A percentile compares a stretch with the other conserved stretches of the same genome.
Evolutionary conservation across 2,888 invertebrate species (phyloP).

Genomic region (Lymantria dispar): DNA sequence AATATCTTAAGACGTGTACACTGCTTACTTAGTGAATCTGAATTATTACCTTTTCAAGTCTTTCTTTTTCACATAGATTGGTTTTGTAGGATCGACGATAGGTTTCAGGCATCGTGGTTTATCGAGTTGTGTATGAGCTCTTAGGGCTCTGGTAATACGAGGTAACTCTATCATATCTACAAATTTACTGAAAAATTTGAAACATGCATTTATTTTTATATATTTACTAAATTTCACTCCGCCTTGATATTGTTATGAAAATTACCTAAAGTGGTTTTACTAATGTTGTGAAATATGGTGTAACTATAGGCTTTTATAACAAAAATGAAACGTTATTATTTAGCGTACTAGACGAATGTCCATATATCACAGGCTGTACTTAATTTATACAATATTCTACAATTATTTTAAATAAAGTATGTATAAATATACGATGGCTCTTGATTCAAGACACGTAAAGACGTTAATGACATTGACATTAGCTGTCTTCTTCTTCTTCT

Average conservation of each 20-base stretch:
- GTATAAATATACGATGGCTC: too few species aligned
- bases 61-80: constrained; percentile 32
- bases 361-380: too few species aligned
- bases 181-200: neutral
- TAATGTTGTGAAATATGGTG: constrained; percentile 24
- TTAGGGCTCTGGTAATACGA: constrained; percentile 84
- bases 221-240: neutral
- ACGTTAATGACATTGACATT: too few species aligned
- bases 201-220: neutral
- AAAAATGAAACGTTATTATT: too few species aligned
- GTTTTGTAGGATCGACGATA: constrained; percentile 37
- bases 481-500: too few species aligned
- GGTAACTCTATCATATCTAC: constrained; percentile 75
- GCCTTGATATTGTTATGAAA: neutral
- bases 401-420: too few species aligned
- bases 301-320: constrained; percentile 1
- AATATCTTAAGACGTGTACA: neutral
- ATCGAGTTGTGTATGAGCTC: constrained; percentile 83
- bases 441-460: too few species aligned
- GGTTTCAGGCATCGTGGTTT: constrained; percentile 71
- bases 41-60: constrained; percentile 53
- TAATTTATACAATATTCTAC: too few species aligned
- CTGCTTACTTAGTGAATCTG: too few species aligned
- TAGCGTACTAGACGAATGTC: too few species aligned
- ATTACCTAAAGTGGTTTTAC: neutral